Evolutionary conservation across 2,797 vertebrate species (phyloP), one percentile per base, ranked within the genome.

Genomic region (Scolopax bukidnonensis): DNA sequence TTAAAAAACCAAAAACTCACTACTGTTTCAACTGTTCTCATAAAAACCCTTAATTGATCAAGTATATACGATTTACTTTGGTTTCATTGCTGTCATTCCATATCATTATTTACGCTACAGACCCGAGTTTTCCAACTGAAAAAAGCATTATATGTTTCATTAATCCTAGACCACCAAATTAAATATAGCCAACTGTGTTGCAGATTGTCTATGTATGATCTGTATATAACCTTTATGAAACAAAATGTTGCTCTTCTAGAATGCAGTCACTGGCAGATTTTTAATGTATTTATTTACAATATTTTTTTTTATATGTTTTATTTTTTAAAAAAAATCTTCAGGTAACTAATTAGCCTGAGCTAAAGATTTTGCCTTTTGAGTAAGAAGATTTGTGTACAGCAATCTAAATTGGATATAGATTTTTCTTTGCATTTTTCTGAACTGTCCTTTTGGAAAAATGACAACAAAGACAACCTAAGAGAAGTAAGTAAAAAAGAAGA

Each of bases 1-100:
- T 24, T 1, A 59, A 74, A 51, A 19, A 3, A 0, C 0, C 6
- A 16, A 27, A 64, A 54, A 4, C 0, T 6, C 28, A 43, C 9
- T 47, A 38, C 18, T 84, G 16, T 79, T 92, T 51, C 43, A 47
- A 30, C n/a, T 56, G 28, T 65, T 81, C 30, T 87, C 56, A 71
- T 86, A 75, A 88, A 89, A 70, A 16, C 1, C 3, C 16, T 47
- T 67, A 78, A 71, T n/a, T 92, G 30, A 61, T 56, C 20, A 63
- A 69, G 6, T 41, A 12, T 53, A 16, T 79, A 86, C 88, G 50
- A 53, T 41, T 16, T 79, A 41, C 33, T 86, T 92, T 69, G 23
- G 73, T 89, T 90, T 95, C 50, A 51, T 38, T 85, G 51, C 32
- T 95, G 21, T 59, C 24, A 83, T 80, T 82, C 45, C 38, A 32